These are phyloP conservation scores for Lasiurus borealis DNA, from an alignment of 2,113 vertebrate genomes.

Conservation along the genomic window DNA sequence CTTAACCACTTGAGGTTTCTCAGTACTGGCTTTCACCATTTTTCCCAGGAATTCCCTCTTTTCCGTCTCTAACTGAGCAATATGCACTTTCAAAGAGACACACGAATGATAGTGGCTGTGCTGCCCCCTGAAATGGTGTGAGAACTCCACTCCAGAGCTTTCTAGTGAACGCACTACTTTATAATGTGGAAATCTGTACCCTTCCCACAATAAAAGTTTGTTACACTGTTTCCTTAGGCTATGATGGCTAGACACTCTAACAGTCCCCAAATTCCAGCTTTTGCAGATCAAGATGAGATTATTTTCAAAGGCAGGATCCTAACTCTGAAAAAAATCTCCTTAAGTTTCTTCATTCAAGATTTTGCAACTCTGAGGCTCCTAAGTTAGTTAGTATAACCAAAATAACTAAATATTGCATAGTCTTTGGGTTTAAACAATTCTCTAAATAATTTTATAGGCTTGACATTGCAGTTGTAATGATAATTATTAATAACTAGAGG, in stretches of 20 bases:
- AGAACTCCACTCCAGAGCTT: background rate
- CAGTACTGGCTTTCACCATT: background rate
- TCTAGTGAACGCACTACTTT: background rate
- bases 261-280: conserved; percentile 1
- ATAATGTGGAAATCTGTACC: background rate
- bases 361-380: conserved; percentile 41
- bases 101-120: background rate
- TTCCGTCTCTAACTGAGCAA: conserved; percentile 23
- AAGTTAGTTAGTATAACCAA: conserved; percentile 14
- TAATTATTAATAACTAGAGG: conserved; percentile 15
- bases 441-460: conserved; percentile 14
- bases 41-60: conserved; percentile 21
- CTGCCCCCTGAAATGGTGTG: background rate
- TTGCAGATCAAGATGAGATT: conserved; percentile 1
- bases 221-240: background rate
- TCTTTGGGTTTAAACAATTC: conserved; percentile 37
- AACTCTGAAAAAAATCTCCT: background rate
- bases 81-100: conserved; percentile 32
- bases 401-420: background rate
- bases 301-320: conserved; percentile 57
- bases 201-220: background rate
- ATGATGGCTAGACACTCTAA: background rate
- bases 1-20: background rate
- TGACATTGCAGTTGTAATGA: background rate
- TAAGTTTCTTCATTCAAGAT: conserved; percentile 53